Conservation (phyloP, 2,888 invertebrate species). For the Dryobotodes eremita region DNA sequence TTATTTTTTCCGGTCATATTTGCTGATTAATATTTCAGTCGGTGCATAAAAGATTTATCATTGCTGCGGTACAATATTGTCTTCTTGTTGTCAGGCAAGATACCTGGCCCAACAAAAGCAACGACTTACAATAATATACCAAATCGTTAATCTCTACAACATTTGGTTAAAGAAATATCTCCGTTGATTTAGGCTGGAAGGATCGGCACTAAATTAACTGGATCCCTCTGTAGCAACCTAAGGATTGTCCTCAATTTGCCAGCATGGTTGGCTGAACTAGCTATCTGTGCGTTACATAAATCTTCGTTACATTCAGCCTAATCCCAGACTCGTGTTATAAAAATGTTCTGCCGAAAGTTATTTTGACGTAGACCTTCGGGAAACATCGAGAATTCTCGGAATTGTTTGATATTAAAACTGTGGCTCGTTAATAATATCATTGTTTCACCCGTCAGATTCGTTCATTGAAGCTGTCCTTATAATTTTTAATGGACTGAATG, state of each 20-base stretch:
- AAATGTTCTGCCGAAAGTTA: slow-evolving; percentile 44
- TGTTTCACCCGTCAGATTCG: background rate
- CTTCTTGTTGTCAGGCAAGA: slow-evolving; percentile 4
- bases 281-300: slow-evolving; percentile 57
- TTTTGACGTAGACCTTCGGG: slow-evolving; percentile 32
- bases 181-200: slow-evolving; percentile 43
- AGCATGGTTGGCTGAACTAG: slow-evolving; percentile 46
- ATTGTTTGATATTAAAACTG: slow-evolving; percentile 25
- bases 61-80: background rate
- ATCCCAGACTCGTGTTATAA: slow-evolving; percentile 55
- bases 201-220: slow-evolving; percentile 53
- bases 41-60: background rate
- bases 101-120: background rate
- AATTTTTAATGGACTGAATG: background rate
- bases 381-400: slow-evolving; percentile 13
- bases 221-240: slow-evolving; percentile 41
- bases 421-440: background rate
- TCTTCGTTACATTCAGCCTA: slow-evolving; percentile 55
- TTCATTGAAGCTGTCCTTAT: background rate
- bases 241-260: slow-evolving; percentile 64
- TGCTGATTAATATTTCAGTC: background rate
- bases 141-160: slow-evolving; percentile 28
- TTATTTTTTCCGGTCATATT: background rate
- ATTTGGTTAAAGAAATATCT: slow-evolving; percentile 30
- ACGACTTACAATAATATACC: background rate